Percentiles rank a stretch among this genome's conserved stretches.
phyloP scores from a whole-genome alignment of 1,140 invertebrate genomes.

The Pachyrhynchus sulphureomaculatus region DNA sequence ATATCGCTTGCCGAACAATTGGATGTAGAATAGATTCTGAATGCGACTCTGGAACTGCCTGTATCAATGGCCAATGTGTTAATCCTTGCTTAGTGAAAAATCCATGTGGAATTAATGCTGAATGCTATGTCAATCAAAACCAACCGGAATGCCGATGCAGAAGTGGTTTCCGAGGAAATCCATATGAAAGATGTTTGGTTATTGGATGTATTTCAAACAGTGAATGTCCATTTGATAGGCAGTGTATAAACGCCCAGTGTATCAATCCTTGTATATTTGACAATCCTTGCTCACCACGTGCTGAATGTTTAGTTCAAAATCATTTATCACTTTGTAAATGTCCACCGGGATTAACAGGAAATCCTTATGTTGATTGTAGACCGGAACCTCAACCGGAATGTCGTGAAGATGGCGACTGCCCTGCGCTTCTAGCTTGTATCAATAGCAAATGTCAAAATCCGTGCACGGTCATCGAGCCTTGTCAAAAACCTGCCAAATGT shows the following conservation, averaged over 20 bases:
- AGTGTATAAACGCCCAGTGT: slow-evolving; percentile 84
- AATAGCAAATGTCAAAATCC: slow-evolving; percentile 81
- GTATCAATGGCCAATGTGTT: slow-evolving; percentile 80
- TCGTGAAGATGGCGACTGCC: slow-evolving; percentile 77
- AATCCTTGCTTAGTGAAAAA: slow-evolving; percentile 78
- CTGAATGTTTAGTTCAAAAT: slow-evolving; percentile 78
- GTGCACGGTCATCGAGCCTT: slow-evolving; percentile 75
- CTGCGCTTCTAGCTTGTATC: slow-evolving; percentile 75
- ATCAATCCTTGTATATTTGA: slow-evolving; percentile 80
- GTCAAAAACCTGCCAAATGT: slow-evolving; percentile 75
- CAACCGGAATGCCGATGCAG: slow-evolving; percentile 76
- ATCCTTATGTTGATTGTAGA: slow-evolving; percentile 78
- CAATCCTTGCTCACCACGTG: slow-evolving; percentile 73
- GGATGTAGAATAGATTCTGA: slow-evolving; percentile 79
- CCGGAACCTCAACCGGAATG: slow-evolving; percentile 74
- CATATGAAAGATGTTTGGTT: slow-evolving; percentile 70
- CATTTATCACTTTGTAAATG: slow-evolving; percentile 84
- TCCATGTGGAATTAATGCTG: slow-evolving; percentile 80
- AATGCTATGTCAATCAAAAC: slow-evolving; percentile 77
- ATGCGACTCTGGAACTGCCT: slow-evolving; percentile 77
- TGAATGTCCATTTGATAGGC: slow-evolving; percentile 81
- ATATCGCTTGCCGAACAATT: slow-evolving; percentile 72
- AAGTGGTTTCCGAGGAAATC: slow-evolving; percentile 79
- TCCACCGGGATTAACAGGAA: slow-evolving; percentile 67
- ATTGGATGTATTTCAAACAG: slow-evolving; percentile 87